Percentiles rank a stretch among this genome's conserved stretches.
Evolutionary conservation across 1,140 invertebrate genomes (phyloP).

Genomic region (Drosophila virilis): DNA sequence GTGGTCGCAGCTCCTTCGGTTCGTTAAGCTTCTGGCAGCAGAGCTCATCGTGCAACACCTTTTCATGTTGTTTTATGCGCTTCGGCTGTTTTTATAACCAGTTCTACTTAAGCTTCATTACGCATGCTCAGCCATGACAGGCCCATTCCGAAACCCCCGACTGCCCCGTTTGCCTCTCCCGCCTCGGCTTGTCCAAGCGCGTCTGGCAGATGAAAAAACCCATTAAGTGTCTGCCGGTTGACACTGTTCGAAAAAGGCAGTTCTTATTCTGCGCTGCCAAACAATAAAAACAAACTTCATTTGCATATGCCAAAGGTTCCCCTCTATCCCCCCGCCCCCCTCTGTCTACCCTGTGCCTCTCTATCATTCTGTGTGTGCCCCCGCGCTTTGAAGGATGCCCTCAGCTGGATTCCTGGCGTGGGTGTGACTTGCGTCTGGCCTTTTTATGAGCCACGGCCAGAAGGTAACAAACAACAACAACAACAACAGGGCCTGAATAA

Average conservation of each 20-base stretch:
- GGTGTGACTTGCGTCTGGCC: constrained; percentile 68
- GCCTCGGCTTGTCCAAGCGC: neutral
- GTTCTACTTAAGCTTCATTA: constrained; percentile 82
- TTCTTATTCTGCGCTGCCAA: constrained; percentile 30
- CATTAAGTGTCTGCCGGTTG: constrained; percentile 79
- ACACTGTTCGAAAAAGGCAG: constrained; percentile 73
- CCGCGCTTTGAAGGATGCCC: constrained; percentile 65
- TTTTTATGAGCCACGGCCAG: constrained; percentile 59
- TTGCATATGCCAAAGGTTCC: constrained; percentile 64
- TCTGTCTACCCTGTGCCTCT: neutral
- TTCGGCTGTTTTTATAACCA: constrained; percentile 66
- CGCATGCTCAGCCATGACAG: constrained; percentile 80
- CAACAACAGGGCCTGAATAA: constrained; percentile 49
- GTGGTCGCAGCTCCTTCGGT: neutral
- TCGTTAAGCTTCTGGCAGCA: constrained; percentile 40
- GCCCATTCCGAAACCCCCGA: constrained; percentile 40
- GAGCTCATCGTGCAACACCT: constrained; percentile 35
- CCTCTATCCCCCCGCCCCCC: neutral
- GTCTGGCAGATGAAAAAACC: constrained; percentile 59
- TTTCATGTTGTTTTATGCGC: constrained; percentile 26
- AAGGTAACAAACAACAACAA: constrained; percentile 53
- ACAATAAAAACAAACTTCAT: constrained; percentile 76
- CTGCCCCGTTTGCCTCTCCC: constrained; percentile 9
- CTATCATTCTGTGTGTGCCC: constrained; percentile 23
- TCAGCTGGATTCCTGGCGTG: constrained; percentile 63